Conservation (phyloP, 2,888 invertebrate species). For the Invenusta paracnida region DNA sequence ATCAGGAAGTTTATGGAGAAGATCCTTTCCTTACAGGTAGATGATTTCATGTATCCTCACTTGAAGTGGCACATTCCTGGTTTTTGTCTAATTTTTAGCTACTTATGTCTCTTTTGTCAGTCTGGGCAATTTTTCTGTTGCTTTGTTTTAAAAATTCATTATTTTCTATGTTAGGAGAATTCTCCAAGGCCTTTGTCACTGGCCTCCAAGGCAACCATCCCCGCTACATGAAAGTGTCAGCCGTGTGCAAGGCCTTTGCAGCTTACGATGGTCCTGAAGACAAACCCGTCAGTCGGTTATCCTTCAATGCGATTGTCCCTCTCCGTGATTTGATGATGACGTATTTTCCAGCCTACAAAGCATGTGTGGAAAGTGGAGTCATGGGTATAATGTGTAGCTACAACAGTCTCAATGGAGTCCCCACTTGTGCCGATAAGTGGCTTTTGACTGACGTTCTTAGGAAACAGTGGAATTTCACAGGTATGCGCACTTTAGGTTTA, state of each 20-base stretch:
- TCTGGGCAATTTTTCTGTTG: too few relatives aligned
- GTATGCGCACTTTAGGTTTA: not conserved
- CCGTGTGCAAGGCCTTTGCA: slow-evolving; percentile 44
- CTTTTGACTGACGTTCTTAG: slow-evolving; percentile 47
- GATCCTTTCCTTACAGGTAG: slow-evolving; percentile 44
- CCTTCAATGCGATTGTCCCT: slow-evolving; percentile 48
- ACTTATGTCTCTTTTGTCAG: too few relatives aligned
- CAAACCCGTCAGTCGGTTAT: slow-evolving; percentile 39
- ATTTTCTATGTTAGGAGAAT: not conserved
- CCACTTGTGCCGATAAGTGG: slow-evolving; percentile 48
- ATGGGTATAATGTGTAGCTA: slow-evolving; percentile 59
- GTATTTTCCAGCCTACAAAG: slow-evolving; percentile 54
- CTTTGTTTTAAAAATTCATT: not conserved
- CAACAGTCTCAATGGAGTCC: slow-evolving; percentile 52
- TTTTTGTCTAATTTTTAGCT: too few relatives aligned
- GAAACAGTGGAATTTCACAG: slow-evolving; percentile 47
- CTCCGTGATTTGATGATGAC: slow-evolving; percentile 53
- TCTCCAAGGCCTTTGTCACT: slow-evolving; percentile 39
- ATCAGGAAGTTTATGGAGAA: slow-evolving; percentile 44
- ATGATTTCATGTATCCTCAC: too few relatives aligned
- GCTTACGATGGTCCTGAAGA: slow-evolving; percentile 43
- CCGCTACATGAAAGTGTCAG: slow-evolving; percentile 38
- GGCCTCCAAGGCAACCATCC: slow-evolving; percentile 43
- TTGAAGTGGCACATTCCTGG: too few relatives aligned
- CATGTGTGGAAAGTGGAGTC: slow-evolving; percentile 54